Evolutionary conservation across 2,888 invertebrate genomes (phyloP), one percentile per base, ranked within the genome.

Genomic region (Amphipoea oculea): DNA sequence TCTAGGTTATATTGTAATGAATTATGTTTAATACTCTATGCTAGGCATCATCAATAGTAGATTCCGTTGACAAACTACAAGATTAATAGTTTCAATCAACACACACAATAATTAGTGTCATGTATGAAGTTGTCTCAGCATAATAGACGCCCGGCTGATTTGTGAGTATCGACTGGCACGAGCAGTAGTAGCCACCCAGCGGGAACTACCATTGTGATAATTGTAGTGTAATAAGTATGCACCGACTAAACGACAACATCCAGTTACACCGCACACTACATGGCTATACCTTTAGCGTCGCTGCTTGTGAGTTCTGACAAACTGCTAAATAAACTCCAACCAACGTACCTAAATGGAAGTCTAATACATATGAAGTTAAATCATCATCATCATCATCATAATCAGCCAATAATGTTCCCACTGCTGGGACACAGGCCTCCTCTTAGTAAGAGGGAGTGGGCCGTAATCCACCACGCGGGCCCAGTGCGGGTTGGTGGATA

Each of bases 311-410:
- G 14, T 62, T 23, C 48, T 71, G 73, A 71, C 66, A 45, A 73
- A 67, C 62, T 57, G 66, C 42, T 67, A 54, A 71, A 84, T 80
- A 75, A 72, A 72, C 65, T 69, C 23, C 63, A 57, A 68, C n/a
- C 29, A n/a, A 76, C 54, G 2, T 60, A 45, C 2, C 4, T 40
- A 40, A 57, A 68, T 76, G 42, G 45, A 36, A 11, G 36, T 76
- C 36, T 60, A 73, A 42, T 65, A 40, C 36, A 42, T 48, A 40
- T 40, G 1, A 7, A 68, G n/a, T 62, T 11, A 65, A 76, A 62
- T 29, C 29, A 29, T 29, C 29, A 29, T 29, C 29, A 29, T 29
- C 29, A 29, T 29, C 29, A 29, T 29, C 29, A 29, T 29, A 29
- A 29, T 29, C 29, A 29, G 29, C 29, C 29, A 29, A 29, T 29